A percentile compares a stretch with the other conserved stretches of the same genome.
These are phyloP conservation scores for Prostheceraeus crozeri DNA, from an alignment of 2,888 invertebrate species.

Conservation along the genomic window DNA sequence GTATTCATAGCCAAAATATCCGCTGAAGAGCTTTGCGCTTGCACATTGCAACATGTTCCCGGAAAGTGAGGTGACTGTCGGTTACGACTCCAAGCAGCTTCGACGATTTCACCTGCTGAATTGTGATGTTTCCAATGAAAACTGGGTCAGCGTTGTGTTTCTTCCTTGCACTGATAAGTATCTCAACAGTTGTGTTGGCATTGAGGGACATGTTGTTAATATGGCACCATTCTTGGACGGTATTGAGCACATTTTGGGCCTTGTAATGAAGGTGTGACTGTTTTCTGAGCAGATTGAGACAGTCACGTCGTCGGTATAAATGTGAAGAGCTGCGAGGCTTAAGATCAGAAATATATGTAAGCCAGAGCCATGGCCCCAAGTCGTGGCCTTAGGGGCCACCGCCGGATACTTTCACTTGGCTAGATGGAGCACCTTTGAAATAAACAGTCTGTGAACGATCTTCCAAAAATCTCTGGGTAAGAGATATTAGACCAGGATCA, in stretches of 20 bases:
- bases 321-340: constrained; percentile 23
- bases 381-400: not conserved
- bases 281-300: not conserved
- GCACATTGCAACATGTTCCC: constrained; percentile 7
- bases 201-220: constrained; percentile 9
- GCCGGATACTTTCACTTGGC: not conserved
- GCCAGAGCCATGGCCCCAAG: constrained; percentile 5
- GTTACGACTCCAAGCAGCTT: constrained; percentile 20
- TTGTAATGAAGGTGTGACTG: not conserved
- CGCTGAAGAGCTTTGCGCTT: constrained; percentile 20
- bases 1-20: constrained; percentile 23
- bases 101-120: constrained; percentile 12
- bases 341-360: constrained; percentile 14
- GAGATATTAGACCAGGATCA: not conserved
- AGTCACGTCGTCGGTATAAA: constrained; percentile 9
- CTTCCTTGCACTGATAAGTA: constrained; percentile 10
- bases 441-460: not conserved
- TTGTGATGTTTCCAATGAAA: constrained; percentile 5
- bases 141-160: constrained; percentile 9
- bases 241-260: not conserved
- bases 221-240: not conserved
- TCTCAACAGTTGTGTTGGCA: not conserved
- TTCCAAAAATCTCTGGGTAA: not conserved
- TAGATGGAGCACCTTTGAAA: not conserved
- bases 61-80: constrained; percentile 21